These are phyloP conservation scores for Chrysomela aeneicollis DNA, from an alignment of 2,888 invertebrate species.

Conservation along the genomic window DNA sequence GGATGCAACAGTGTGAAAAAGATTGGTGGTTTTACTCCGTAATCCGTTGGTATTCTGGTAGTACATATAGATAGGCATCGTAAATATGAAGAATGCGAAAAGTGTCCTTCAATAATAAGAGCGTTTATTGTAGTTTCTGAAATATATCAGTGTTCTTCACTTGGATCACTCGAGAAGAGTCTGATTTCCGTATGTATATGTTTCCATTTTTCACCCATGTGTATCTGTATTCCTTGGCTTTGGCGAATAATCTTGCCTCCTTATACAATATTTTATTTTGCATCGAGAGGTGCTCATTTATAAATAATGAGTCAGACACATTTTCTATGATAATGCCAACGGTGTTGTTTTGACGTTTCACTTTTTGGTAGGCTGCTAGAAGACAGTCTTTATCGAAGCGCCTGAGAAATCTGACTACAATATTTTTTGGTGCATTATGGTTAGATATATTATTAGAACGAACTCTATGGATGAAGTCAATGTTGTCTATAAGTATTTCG, in stretches of 20 bases:
- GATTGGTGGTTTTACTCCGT: not conserved
- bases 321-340: not conserved
- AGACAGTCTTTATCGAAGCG: constrained; percentile 4
- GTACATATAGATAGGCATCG: not conserved
- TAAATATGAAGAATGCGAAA: not conserved
- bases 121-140: constrained; percentile 4
- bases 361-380: not conserved
- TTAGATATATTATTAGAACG: not conserved
- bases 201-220: constrained; percentile 5
- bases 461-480: constrained; percentile 11
- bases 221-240: not conserved
- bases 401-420: not conserved
- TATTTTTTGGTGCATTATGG: not conserved
- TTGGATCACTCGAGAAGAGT: not conserved
- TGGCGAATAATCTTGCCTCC: not conserved
- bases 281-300: constrained; percentile 1
- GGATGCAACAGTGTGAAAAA: not conserved
- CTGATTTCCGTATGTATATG: not conserved
- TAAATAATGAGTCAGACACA: not conserved
- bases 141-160: not conserved
- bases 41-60: constrained; percentile 6
- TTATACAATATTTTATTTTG: not conserved
- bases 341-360: constrained; percentile 7
- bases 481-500: not conserved
- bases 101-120: not conserved